Evolutionary conservation across 2,888 invertebrate species (phyloP), one percentile per base, ranked within the genome.

Genomic region (Drosophila differens): DNA sequence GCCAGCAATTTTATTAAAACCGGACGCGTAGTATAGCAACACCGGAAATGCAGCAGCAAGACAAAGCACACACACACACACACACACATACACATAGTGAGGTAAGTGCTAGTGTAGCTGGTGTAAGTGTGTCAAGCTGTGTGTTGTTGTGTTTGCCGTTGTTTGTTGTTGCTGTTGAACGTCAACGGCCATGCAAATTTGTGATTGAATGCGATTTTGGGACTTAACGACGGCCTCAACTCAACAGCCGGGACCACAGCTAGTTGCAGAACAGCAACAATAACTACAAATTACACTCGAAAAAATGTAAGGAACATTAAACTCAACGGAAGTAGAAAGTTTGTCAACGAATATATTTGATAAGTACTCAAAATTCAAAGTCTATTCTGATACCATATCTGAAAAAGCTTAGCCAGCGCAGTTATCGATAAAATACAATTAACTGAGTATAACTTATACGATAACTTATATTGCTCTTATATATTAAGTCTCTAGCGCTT

Each of bases 11-110:
- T 89, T 89, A 89, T 89, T 84, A 89, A 89, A 88, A 91, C 90
- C 89, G 91, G 92, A 91, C 88, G 91, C 90, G 82, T 77, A 84
- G 82, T 82, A 84, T 82, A 87, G 80, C 89, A 83, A 78, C 79
- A 86, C 89, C 91, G 91, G 91, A 91, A 91, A 87, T 83, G 83
- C 81, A 74, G 70, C 70, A 61, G 16, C 67, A 61, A 61, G 60
- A 53, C 54, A n/a, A 69, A 58, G 51, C 52, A 63, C 30, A 55
- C 9, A 57, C 16, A 49, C 12, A 52, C 16, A 19, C 6, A 28
- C 30, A 2, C 25, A 25, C 25, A 57, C 12, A 44, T 6, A 52
- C 9, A 19, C 6, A 28, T n/a, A 3, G 52, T 63, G 61, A 28
- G 44, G 59, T 71, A 76, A 79, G 83, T 86, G 57, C 70, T 74